Percentiles rank a stretch among this genome's conserved stretches.
These are phyloP conservation scores for Gobionotothen gibberifrons DNA, from an alignment of 2,797 vertebrate species.

Conservation along the genomic window DNA sequence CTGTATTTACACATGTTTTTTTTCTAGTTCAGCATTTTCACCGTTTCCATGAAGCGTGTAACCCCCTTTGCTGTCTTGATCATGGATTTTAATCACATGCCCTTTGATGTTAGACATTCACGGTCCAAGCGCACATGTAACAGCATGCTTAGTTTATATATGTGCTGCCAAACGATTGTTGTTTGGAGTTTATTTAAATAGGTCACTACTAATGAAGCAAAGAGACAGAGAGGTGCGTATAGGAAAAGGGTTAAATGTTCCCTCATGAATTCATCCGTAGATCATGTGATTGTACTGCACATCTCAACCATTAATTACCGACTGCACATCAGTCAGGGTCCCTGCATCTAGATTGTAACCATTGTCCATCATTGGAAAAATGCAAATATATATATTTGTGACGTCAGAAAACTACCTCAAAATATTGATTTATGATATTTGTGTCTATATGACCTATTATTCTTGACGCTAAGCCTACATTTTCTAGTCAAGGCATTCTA, in stretches of 20 bases:
- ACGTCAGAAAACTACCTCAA: neutral
- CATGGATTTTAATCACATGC: constrained; percentile 63
- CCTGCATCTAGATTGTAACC: neutral
- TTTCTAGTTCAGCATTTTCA: constrained; percentile 26
- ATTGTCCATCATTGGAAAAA: neutral
- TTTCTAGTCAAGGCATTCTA: constrained; percentile 11
- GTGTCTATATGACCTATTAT: constrained; percentile 14
- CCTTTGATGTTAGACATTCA: constrained; percentile 69
- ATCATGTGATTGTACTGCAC: too few species aligned
- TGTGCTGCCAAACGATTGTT: constrained; percentile 48
- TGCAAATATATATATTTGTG: neutral
- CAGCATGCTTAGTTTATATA: constrained; percentile 33
- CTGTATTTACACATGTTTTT: constrained; percentile 8
- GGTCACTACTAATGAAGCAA: constrained; percentile 47
- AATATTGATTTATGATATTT: neutral
- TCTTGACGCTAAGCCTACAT: constrained; percentile 9
- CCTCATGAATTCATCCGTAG: neutral
- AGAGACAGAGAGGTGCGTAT: neutral
- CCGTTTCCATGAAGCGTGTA: constrained; percentile 3
- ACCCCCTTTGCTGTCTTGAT: constrained; percentile 28
- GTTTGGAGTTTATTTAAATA: constrained; percentile 51
- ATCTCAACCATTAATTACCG: too few species aligned
- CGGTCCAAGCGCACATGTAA: constrained; percentile 37
- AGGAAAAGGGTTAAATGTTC: constrained; percentile 2
- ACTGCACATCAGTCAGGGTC: neutral